phyloP scores from a whole-genome alignment of 64 coral and sea anemone species.

The Hydrozoanthus tunicans region DNA sequence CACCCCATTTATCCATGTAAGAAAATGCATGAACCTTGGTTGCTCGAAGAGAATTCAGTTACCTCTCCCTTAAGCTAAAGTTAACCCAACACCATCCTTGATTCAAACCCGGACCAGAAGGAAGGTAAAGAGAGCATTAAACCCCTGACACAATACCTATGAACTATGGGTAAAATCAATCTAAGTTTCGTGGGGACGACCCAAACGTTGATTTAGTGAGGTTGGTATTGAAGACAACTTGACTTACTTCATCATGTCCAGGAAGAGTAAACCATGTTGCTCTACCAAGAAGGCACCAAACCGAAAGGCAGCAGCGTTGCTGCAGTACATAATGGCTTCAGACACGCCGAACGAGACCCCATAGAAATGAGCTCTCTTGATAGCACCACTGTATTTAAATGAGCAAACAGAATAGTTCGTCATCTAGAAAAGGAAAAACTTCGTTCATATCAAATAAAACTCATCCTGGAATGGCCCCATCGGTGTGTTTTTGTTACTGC shows the following conservation, averaged over 20 bases:
- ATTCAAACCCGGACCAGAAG: too few species aligned
- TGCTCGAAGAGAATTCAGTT: too few species aligned
- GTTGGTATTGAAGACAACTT: neutral
- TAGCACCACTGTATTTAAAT: neutral
- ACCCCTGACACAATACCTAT: too few species aligned
- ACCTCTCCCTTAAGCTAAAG: too few species aligned
- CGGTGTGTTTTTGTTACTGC: too few species aligned
- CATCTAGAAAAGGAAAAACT: neutral
- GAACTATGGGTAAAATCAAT: neutral
- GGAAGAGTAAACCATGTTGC: constrained; percentile 23
- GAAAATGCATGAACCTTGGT: too few species aligned
- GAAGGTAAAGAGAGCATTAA: too few species aligned
- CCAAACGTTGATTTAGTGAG: neutral
- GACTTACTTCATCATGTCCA: constrained; percentile 59
- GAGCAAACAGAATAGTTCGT: neutral
- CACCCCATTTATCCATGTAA: too few species aligned
- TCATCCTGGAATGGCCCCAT: neutral
- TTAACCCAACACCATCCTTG: too few species aligned
- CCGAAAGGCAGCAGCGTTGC: constrained; percentile 36
- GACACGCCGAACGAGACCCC: constrained; percentile 47
- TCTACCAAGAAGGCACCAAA: constrained; percentile 47
- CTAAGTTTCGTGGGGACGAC: neutral
- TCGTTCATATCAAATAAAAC: neutral
- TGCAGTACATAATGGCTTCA: constrained; percentile 17
- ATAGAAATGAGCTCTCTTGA: constrained; percentile 46